Base-by-base conservation (phyloP, 1,140 invertebrate genomes). In the Magallana ariakensis region DNA sequence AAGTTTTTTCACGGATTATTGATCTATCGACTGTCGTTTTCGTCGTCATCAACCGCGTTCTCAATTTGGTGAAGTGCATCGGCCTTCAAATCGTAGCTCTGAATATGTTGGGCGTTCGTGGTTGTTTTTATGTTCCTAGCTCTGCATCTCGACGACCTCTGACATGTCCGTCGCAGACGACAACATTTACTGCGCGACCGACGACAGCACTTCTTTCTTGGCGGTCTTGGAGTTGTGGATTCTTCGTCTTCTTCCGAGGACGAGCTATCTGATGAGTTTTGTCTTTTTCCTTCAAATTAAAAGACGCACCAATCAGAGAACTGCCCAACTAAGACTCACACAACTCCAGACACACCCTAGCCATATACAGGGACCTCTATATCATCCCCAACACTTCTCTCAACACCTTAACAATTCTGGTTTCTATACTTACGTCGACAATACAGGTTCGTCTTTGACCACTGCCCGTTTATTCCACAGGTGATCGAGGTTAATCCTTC, bases 281-380 rank as follows among this genome's bases (percentile, higher is more conserved):
- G 66, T 26, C 66, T 75, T 75, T 75, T 75, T 75, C 66, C 66
- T 75, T 75, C 22, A 75, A 75, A 75, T 75, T 75, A 75, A 26
- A 75, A 75, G 66, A 75, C 66, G 22, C 22, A 26, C 66, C 66
- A 26, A 75, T 75, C 66, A 75, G 66, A 75, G 22, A 26, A 19
- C 19, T 22, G 9, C 66, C 66, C 66, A 75, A 75, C 66, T 26
- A 75, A 75, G 66, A 75, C 66, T 75, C 66, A 75, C 66, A 75
- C 66, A 75, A 75, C 66, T 75, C 66, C 66, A 75, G 66, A 26
- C 66, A 75, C 66, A 26, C 22, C 26, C 22, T 19, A 26, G 22
- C 22, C 66, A 75, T 75, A 26, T 26, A 75, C 22, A 13, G 7
- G 22, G 66, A 75, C 9, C 16, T 19, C 26, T 46, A 46, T 46